Percentiles rank a stretch among this genome's conserved stretches.
phyloP scores from a whole-genome alignment of 1,140 invertebrate species.

The Gyrodactylus bullatarudis region DNA sequence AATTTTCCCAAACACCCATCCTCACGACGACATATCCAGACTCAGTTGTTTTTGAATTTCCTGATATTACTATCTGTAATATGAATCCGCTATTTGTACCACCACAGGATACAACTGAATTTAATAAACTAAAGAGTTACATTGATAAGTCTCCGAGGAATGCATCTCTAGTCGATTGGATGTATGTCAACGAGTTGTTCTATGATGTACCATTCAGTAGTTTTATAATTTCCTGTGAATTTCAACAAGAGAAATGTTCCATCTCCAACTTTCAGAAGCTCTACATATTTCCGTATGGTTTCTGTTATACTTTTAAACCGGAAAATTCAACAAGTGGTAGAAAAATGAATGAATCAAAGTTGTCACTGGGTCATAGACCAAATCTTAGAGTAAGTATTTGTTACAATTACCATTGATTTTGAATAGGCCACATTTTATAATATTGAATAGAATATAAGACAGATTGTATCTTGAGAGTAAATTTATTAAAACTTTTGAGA shows the following conservation, averaged over 20 bases:
- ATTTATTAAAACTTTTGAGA: no score
- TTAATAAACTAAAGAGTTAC: background rate
- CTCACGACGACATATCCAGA: background rate
- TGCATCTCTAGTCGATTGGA: background rate
- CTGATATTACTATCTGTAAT: constrained; percentile 4
- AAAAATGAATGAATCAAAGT: background rate
- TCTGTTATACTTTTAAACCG: background rate
- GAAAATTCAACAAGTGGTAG: background rate
- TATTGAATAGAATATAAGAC: no score
- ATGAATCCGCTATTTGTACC: constrained; percentile 5
- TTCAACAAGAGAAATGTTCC: background rate
- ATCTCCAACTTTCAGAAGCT: background rate
- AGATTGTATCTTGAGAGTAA: no score
- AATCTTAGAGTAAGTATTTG: background rate
- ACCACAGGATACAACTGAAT: background rate
- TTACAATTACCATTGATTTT: no score
- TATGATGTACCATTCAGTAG: background rate
- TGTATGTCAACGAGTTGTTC: background rate
- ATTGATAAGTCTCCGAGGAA: background rate
- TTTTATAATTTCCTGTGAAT: background rate
- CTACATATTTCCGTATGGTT: background rate
- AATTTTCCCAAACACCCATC: constrained; percentile 5
- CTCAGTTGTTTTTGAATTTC: background rate
- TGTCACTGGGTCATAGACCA: background rate
- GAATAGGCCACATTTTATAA: no score